Evolutionary conservation across 23 tunicate genomes (phyloP).

Genomic region (Trididemnum nubilum): DNA sequence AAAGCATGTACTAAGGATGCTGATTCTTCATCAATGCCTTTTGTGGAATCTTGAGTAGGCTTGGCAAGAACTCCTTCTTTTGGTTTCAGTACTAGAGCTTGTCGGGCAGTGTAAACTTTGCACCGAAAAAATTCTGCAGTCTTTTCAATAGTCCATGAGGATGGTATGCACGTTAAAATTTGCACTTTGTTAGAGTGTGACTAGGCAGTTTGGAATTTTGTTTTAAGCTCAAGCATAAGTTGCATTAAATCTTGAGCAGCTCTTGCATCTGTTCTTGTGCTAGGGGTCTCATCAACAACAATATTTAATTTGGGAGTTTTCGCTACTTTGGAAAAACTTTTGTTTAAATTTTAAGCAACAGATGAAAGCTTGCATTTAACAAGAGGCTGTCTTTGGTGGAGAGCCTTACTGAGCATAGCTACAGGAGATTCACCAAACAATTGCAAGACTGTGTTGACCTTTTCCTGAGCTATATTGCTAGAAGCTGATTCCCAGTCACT

Average conservation of each 20-base stretch:
- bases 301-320: conserved; percentile 11
- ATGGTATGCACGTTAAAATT: conserved; percentile 27
- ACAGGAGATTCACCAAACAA: too few relatives aligned
- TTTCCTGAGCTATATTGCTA: too few relatives aligned
- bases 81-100: conserved; percentile 14
- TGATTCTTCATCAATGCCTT: conserved; percentile 15
- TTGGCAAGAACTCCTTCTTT: background rate
- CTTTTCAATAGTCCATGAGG: conserved; percentile 24
- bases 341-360: conserved; percentile 19
- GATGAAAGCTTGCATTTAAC: conserved; percentile 12
- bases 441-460: too few relatives aligned
- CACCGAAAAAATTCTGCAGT: conserved; percentile 27
- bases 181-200: conserved; percentile 10
- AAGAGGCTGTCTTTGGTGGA: too few relatives aligned
- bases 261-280: conserved; percentile 1
- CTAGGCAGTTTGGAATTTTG: conserved; percentile 6
- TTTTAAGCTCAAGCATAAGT: conserved; percentile 12
- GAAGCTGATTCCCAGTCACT: too few relatives aligned
- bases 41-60: background rate
- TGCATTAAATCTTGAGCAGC: conserved; percentile 18
- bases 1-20: conserved; percentile 11
- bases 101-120: conserved; percentile 19
- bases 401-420: too few relatives aligned
- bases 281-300: background rate
- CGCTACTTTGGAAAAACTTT: conserved; percentile 14